phyloP scores from a whole-genome alignment of 2,888 invertebrate species.

The Frankliniella fusca region DNA sequence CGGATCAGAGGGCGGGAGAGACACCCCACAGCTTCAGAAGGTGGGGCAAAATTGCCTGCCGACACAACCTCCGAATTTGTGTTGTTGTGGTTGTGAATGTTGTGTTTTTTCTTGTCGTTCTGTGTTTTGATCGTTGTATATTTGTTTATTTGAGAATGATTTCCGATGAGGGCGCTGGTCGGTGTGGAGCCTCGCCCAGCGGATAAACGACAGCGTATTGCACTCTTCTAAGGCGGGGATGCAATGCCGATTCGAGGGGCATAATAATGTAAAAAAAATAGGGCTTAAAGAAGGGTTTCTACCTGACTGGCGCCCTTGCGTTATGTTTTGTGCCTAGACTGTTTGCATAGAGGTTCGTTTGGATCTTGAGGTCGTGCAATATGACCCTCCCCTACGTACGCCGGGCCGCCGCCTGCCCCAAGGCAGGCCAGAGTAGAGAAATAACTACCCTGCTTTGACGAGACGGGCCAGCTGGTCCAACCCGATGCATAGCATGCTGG shows the following conservation, averaged over 20 bases:
- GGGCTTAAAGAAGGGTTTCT: too few species aligned
- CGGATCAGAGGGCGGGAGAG: conserved; percentile 2
- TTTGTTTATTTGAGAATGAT: conserved; percentile 5
- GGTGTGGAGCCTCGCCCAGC: too few species aligned
- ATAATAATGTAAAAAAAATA: too few species aligned
- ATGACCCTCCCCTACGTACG: not conserved
- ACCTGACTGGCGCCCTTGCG: not conserved
- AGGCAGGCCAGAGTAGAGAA: not conserved
- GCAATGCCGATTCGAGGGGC: too few species aligned
- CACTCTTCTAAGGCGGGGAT: not conserved
- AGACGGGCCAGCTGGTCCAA: not conserved
- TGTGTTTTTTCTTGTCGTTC: conserved; percentile 20
- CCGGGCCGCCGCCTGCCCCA: not conserved
- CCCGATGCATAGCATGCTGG: conserved; percentile 20
- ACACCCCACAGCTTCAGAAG: conserved; percentile 20
- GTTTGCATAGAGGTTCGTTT: conserved; percentile 6
- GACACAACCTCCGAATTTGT: conserved; percentile 11
- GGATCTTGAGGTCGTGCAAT: not conserved
- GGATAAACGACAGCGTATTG: not conserved
- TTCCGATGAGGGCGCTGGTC: not conserved
- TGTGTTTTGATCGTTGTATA: conserved; percentile 14
- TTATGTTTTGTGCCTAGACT: conserved; percentile 4
- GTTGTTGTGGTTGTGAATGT: conserved; percentile 26
- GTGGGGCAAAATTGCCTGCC: conserved; percentile 16
- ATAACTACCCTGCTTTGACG: not conserved